Percentiles rank a stretch among this genome's conserved stretches.
Conservation (phyloP, 2,888 invertebrate species). For the Argyra leucocephala region DNA sequence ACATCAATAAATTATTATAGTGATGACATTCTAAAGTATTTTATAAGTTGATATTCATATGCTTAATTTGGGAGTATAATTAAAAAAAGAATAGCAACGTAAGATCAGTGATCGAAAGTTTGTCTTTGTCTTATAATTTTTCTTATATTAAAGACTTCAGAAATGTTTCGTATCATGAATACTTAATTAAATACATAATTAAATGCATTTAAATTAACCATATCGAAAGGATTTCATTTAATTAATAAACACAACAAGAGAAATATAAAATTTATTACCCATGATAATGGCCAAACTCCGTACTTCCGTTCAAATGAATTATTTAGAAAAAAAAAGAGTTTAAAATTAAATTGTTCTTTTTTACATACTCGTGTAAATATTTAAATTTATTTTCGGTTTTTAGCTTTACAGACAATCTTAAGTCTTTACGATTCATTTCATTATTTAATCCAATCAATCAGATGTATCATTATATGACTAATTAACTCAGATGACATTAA, state of each 20-base stretch:
- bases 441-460: slow-evolving; percentile 4
- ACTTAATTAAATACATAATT: background rate
- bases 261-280: background rate
- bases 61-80: too few species aligned
- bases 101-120: too few species aligned
- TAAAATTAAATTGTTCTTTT: background rate
- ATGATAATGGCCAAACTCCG: background rate
- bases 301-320: background rate
- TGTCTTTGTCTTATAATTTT: too few species aligned
- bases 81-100: too few species aligned
- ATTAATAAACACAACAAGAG: background rate
- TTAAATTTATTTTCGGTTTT: background rate
- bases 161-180: background rate
- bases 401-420: too few species aligned
- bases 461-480: background rate
- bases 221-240: slow-evolving; percentile 3
- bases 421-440: background rate
- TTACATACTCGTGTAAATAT: too few species aligned
- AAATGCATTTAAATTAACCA: slow-evolving; percentile 1
- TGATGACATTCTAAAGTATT: too few species aligned
- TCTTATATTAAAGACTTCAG: too few species aligned
- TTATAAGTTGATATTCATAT: too few species aligned
- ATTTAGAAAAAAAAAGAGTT: background rate
- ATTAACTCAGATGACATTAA: background rate
- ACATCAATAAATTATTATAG: too few species aligned